These are phyloP conservation scores for Onychomys arenicola DNA, from an alignment of 2,797 vertebrate genomes.

Conservation along the genomic window DNA sequence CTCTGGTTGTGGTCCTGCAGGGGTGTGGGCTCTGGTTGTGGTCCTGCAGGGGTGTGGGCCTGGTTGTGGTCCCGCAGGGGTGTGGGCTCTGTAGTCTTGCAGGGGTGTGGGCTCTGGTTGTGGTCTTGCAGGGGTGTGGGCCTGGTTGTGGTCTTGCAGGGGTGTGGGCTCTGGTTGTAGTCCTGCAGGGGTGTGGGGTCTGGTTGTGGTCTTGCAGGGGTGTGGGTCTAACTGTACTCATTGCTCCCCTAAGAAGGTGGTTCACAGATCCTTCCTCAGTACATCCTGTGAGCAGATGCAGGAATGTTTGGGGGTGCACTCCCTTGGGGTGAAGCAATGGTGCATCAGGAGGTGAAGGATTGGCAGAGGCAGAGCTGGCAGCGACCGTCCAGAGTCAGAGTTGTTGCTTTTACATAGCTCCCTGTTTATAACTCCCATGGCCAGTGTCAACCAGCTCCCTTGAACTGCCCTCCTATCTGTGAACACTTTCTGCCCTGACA, in stretches of 20 bases:
- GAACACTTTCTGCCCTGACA: neutral
- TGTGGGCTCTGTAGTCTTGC: neutral
- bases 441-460: neutral
- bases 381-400: neutral
- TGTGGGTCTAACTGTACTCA: neutral
- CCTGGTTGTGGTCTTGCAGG: neutral
- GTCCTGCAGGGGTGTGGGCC: neutral
- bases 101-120: neutral
- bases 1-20: neutral
- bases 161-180: neutral
- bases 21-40: neutral
- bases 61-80: neutral
- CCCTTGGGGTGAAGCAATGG: neutral
- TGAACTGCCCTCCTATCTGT: neutral
- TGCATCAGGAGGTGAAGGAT: neutral
- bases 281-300: neutral
- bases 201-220: neutral
- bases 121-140: neutral
- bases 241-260: neutral
- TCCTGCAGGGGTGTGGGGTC: neutral
- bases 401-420: rapidly evolving
- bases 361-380: neutral
- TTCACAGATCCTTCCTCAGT: neutral
- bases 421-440: neutral
- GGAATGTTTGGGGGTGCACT: neutral